Evolutionary conservation across 2,888 invertebrate genomes (phyloP).

Genomic region (Pseudococcus viburni): DNA sequence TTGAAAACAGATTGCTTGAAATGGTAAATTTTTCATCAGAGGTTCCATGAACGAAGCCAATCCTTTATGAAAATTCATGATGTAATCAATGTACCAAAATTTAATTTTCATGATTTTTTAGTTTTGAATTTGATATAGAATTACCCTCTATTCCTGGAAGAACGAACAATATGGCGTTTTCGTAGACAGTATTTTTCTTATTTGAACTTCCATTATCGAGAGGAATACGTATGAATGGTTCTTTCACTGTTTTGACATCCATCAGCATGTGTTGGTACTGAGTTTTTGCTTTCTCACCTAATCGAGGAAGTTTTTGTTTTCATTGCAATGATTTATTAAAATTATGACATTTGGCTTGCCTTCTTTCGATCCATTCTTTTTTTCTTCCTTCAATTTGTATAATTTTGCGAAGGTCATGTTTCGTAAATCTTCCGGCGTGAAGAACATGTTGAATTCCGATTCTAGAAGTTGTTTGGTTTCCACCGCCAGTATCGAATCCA

Average conservation of each 20-base stretch:
- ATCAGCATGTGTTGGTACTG: too few species aligned
- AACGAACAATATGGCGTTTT: neutral
- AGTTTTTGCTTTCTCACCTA: neutral
- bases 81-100: too few species aligned
- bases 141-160: neutral
- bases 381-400: conserved; percentile 71
- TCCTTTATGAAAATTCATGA: neutral
- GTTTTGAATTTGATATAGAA: too few species aligned
- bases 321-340: too few species aligned
- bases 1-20: neutral
- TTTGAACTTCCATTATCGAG: neutral
- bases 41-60: neutral
- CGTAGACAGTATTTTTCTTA: neutral
- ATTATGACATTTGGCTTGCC: neutral
- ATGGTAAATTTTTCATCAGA: neutral
- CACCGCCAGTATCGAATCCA: conserved; percentile 97
- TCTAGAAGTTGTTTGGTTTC: conserved; percentile 95
- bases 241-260: too few species aligned
- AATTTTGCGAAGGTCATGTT: conserved; percentile 82
- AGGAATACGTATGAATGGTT: too few species aligned
- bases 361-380: neutral
- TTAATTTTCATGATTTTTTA: too few species aligned
- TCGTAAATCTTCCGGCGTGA: conserved; percentile 89
- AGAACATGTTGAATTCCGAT: conserved; percentile 87
- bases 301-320: neutral